Evolutionary conservation across 2,888 invertebrate genomes (phyloP), one percentile per base, ranked within the genome.

Genomic region (Ophioninae sp.): DNA sequence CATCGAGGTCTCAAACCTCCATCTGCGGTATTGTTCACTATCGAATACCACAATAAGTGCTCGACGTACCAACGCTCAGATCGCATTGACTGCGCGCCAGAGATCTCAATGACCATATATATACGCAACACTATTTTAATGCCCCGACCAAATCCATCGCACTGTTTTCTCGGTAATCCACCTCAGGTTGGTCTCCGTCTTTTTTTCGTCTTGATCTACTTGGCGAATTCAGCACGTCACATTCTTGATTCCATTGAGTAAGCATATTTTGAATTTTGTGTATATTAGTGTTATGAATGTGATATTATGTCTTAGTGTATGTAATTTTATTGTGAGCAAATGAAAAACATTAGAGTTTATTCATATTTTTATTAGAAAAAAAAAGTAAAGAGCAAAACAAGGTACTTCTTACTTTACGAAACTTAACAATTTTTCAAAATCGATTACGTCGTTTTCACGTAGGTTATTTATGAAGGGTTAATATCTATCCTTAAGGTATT

Each of bases 71-170:
- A 39, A 85, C 84, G 83, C 86, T 86, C 86, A 87, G 89, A 89
- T 90, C 89, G 87, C 88, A 91, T 90, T 89, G 88, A 90, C 87
- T 88, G 75, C 74, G 83, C 77, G 30, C 51, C 51, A 22, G 71
- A 76, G 76, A 71, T 76, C 76, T 76, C 81, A 76, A 81, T 76
- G 81, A 81, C 81, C 51, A 51, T 51, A 51, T 51, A 51, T 76
- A 72, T 63, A 23, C 56, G 17, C 17, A 22, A 41, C 13, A 59
- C 44, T 37, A 44, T 59, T 58, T 51, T 51, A 59, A 44, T 69
- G 23, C 58, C 39, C 39, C 78, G 59, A 65, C 59, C 30, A 23
- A 79, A 75, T 23, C 63, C 64, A 56, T 78, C 44, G 56, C 9
- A 22, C 64, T 67, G 75, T 82, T 74, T 51, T 51, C 78, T 67